These are phyloP conservation scores for Onychomys arenicola DNA, from an alignment of 2,797 vertebrate species.

Conservation along the genomic window DNA sequence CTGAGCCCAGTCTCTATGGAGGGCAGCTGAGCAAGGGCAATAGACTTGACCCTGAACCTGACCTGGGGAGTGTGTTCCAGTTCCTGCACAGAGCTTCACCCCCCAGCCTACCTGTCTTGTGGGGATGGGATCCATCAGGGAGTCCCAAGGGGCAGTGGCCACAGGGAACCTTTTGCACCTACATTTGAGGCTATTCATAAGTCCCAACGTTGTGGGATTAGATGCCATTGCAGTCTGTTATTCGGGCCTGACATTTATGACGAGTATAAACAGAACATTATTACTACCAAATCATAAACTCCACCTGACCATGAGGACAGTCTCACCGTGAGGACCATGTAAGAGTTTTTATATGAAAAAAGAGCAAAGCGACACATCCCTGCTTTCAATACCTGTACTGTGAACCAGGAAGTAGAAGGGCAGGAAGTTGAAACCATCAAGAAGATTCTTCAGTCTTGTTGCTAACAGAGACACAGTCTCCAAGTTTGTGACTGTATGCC, in stretches of 20 bases:
- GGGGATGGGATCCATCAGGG: neutral
- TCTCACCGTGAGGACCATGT: neutral
- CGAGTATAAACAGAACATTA: conserved; percentile 72
- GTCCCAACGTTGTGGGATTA: neutral
- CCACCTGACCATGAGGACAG: conserved; percentile 22
- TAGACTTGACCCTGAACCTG: neutral
- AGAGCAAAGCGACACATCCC: conserved; percentile 58
- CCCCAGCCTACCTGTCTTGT: neutral
- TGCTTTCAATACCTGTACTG: conserved; percentile 72
- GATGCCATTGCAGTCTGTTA: conserved; percentile 51
- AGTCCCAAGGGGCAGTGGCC: neutral
- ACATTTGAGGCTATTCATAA: neutral
- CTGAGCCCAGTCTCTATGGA: neutral
- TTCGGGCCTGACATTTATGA: conserved; percentile 76
- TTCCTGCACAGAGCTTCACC: neutral
- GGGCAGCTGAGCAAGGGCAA: fast-evolving
- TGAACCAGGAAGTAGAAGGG: conserved; percentile 91
- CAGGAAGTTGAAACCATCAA: conserved; percentile 93
- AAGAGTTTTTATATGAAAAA: conserved; percentile 35
- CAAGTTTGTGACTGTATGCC: fast-evolving
- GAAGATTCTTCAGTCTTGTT: neutral
- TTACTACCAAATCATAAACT: conserved; percentile 70
- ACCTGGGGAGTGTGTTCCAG: fast-evolving
- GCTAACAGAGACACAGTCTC: fast-evolving
- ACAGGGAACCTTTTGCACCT: neutral